phyloP scores from a whole-genome alignment of 2,113 vertebrate species.

The Scomber scombrus region DNA sequence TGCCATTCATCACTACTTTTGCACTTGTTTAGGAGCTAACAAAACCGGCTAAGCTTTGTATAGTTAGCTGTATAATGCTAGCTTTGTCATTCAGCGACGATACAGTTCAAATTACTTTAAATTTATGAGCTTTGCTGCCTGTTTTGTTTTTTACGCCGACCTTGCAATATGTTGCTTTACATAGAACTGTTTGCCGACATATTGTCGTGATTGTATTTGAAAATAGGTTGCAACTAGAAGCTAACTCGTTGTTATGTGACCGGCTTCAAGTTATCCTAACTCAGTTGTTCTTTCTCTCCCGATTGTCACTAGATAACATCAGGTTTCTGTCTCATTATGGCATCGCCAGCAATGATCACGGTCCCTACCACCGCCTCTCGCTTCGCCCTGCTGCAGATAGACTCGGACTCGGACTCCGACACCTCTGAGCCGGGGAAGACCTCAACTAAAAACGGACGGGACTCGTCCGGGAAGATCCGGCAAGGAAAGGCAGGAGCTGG shows the following conservation, averaged over 20 bases:
- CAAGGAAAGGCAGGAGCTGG: slow-evolving; percentile 75
- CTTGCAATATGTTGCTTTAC: not conserved
- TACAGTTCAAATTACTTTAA: not conserved
- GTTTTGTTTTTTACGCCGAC: not conserved
- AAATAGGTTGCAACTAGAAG: not conserved
- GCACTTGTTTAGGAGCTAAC: slow-evolving; percentile 63
- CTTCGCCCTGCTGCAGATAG: slow-evolving; percentile 93
- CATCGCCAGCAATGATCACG: slow-evolving; percentile 88
- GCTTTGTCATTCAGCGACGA: not conserved
- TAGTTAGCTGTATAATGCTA: slow-evolving; percentile 61
- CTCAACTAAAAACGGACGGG: slow-evolving; percentile 74
- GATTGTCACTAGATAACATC: not conserved
- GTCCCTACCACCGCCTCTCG: slow-evolving; percentile 94
- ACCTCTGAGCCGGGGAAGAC: slow-evolving; percentile 87
- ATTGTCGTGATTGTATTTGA: not conserved
- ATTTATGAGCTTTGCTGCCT: not conserved
- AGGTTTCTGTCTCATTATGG: slow-evolving; percentile 79
- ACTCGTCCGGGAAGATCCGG: slow-evolving; percentile 83
- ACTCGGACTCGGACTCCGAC: slow-evolving; percentile 91
- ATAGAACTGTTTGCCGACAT: not conserved
- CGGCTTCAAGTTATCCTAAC: slow-evolving; percentile 20
- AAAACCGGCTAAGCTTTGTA: slow-evolving; percentile 22
- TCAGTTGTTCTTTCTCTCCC: not conserved
- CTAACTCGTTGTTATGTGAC: slow-evolving; percentile 19
- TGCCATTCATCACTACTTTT: slow-evolving; percentile 34